Evolutionary conservation across 2,888 invertebrate species (phyloP), one percentile per base, ranked within the genome.

Genomic region (Boloria selene): DNA sequence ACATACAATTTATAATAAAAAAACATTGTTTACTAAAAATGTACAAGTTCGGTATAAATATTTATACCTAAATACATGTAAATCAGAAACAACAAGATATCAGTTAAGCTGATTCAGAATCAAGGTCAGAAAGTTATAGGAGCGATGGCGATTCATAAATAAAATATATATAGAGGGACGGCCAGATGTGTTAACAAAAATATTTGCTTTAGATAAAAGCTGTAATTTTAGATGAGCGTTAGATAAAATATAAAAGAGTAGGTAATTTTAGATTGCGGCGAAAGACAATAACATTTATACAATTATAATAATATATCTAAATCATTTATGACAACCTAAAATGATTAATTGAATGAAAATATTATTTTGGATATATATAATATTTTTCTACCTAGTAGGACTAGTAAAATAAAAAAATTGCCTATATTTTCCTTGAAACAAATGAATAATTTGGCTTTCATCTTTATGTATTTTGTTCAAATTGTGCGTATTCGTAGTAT

Each of bases 91-190:
- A 70, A 67, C 65, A 68, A 72, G 72, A 74, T 75, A 75, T 75
- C 72, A 73, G 73, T 74, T 70, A 73, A 70, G 72, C 73, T 75
- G 73, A 74, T 75, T 74, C 70, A 74, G 73, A 79, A 75, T 76
- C 80, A 81, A 84, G 81, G 82, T 75, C 75, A 77, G 66, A 67
- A 73, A 74, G 76, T 74, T 75, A 76, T 75, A 75, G 74, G 75
- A 79, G 74, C 72, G 74, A 73, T 73, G 72, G 67, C 70, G 72
- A 75, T 79, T 80, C 78, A 81, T 83, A 83, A 82, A 85, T 84
- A 83, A 83, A 81, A 82, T 80, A 78, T 79, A 82, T 80, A 78
- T 79, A 67, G 74, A 75, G 75, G 71, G 72, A 71, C 78, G 72
- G 73, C 79, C 81, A 81, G 77, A 80, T 80, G 79, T 76, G 79